Evolutionary conservation across 2,113 vertebrate species (phyloP).

Genomic region (Agapornis roseicollis): DNA sequence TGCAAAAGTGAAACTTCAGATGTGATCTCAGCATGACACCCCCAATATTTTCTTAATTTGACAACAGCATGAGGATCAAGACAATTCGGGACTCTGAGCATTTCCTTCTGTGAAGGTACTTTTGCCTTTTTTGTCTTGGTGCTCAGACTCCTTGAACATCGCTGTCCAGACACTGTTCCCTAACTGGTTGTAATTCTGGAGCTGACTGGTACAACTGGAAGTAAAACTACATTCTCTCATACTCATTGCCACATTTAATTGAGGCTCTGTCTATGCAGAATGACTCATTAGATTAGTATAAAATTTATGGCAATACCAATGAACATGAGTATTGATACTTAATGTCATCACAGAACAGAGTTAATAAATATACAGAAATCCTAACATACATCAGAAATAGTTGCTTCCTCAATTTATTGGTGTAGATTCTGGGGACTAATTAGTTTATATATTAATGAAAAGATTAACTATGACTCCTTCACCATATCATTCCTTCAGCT

Average conservation of each 20-base stretch:
- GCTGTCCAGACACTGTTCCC: not conserved
- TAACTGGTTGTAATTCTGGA: conserved; percentile 14
- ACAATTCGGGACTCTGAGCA: not conserved
- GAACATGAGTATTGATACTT: conserved; percentile 41
- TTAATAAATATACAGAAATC: conserved; percentile 19
- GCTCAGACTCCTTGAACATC: not conserved
- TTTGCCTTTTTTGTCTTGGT: not conserved
- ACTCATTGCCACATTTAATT: conserved; percentile 30
- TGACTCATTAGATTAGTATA: conserved; percentile 32
- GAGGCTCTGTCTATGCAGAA: not conserved
- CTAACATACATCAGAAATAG: conserved; percentile 7
- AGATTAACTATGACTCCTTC: conserved; percentile 48
- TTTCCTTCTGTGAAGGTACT: not conserved
- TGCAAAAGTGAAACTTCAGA: not conserved
- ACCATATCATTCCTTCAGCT: not conserved
- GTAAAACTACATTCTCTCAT: conserved; percentile 1
- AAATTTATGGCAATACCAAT: conserved; percentile 31
- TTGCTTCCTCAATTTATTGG: conserved; percentile 19
- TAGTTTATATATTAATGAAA: conserved; percentile 48
- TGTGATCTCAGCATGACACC: not conserved
- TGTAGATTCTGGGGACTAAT: conserved; percentile 26
- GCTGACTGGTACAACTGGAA: not conserved
- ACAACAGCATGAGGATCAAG: not conserved
- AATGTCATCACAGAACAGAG: not conserved
- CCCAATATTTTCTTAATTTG: not conserved